These are phyloP conservation scores for Caerostris darwini DNA, from an alignment of 1,140 invertebrate species.

Conservation along the genomic window DNA sequence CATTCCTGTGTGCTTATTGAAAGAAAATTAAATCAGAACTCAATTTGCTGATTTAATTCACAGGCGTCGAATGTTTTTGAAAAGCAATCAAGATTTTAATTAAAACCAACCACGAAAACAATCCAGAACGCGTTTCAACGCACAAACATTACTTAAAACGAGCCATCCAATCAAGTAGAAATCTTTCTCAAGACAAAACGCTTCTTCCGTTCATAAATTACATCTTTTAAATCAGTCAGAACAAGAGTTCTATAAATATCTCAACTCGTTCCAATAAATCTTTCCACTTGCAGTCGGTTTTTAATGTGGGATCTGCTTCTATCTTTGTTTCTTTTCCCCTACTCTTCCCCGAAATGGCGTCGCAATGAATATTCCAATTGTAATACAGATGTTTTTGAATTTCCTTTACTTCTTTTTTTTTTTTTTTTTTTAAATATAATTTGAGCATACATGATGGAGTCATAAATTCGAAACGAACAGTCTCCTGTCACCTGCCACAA, in stretches of 20 bases:
- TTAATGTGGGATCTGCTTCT: neutral
- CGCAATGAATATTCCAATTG: neutral
- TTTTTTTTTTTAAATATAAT: neutral
- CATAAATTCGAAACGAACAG: neutral
- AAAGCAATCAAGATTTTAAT: too few relatives aligned
- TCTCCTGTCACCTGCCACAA: neutral
- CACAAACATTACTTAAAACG: too few relatives aligned
- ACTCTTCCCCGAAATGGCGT: neutral
- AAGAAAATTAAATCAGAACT: too few relatives aligned
- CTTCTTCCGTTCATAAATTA: too few relatives aligned
- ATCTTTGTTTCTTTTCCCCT: neutral
- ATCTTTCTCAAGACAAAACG: too few relatives aligned
- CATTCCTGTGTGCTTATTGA: too few relatives aligned
- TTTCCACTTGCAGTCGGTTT: neutral
- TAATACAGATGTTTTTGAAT: conserved; percentile 2
- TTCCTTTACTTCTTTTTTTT: neutral
- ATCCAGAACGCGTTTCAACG: too few relatives aligned
- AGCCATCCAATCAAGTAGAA: too few relatives aligned
- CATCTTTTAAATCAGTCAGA: too few relatives aligned
- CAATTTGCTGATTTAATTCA: too few relatives aligned
- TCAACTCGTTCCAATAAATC: neutral
- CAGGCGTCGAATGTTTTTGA: too few relatives aligned
- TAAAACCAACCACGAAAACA: too few relatives aligned
- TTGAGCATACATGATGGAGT: neutral
- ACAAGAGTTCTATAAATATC: neutral